phyloP scores from a whole-genome alignment of 2,888 invertebrate genomes.

The Macropis europaea region DNA sequence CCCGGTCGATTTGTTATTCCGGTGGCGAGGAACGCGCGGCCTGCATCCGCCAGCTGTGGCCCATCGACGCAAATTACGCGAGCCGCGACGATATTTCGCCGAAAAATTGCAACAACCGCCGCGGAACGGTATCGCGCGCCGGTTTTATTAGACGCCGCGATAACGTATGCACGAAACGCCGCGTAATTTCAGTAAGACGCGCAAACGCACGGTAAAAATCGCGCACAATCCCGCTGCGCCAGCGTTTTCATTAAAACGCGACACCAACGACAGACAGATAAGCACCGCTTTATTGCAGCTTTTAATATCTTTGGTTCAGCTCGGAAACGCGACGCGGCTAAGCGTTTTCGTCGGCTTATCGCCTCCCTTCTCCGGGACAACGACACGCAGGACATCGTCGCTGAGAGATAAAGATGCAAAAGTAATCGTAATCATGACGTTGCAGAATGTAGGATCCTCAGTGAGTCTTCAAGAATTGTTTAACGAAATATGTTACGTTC shows the following conservation, averaged over 20 bases:
- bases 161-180: constrained; percentile 31
- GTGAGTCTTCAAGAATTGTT: no score
- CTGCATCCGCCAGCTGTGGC: constrained; percentile 38
- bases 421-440: no score
- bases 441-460: no score
- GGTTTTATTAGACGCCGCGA: constrained; percentile 42
- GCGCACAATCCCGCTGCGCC: constrained; percentile 25
- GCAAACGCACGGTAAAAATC: constrained; percentile 32
- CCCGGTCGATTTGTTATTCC: constrained; percentile 41
- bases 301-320: constrained; percentile 36
- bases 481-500: no score
- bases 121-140: constrained; percentile 13
- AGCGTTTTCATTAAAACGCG: constrained; percentile 29
- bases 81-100: constrained; percentile 42
- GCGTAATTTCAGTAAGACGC: constrained; percentile 33
- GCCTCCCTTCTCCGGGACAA: no score
- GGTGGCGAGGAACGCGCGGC: constrained; percentile 9
- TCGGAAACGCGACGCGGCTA: constrained; percentile 7
- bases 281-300: constrained; percentile 19
- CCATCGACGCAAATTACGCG: constrained; percentile 47
- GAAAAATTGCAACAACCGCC: constrained; percentile 36
- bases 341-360: no score
- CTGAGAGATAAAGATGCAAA: no score
- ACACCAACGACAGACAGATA: neutral
- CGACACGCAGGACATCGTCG: no score